Evolutionary conservation across 2,888 invertebrate species (phyloP), one percentile per base, ranked within the genome.

Genomic region (Synanthedon formicaeformis): DNA sequence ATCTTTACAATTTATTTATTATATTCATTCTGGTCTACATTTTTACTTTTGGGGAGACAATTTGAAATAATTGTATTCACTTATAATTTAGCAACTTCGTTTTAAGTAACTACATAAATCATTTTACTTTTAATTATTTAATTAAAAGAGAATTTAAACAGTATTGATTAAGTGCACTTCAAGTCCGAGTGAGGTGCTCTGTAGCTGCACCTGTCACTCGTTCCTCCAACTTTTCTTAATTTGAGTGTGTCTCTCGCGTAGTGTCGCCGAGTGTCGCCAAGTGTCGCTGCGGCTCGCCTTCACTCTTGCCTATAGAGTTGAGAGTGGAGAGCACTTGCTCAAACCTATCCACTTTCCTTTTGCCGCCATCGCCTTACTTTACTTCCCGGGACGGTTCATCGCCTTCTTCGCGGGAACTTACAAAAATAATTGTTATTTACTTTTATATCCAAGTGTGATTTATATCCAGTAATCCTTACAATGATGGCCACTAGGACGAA

Each of bases 181-280:
- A 34, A 34, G 34, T 34, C 34, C 10, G 34, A 34, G 34, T 34
- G 10, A 34, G 10, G 34, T 34, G 34, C 34, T 34, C 34, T 34
- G 2, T 34, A 34, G 34, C 34, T 10, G 34, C 34, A 34, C 8
- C 34, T 34, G 34, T 34, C 34, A 45, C 14, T n/a, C 3, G 12
- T 41, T 41, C 40, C 52, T 41, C n/a, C 16, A 18, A 27, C 10
- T 40, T 45, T 45, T 45, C 13, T 45, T 45, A 45, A 45, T 45
- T 45, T 45, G 14, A 45, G 45, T 45, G 45, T n/a, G 12, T 13
- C 13, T 14, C 45, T 45, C 45, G 45, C 45, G 45, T n/a, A 54
- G 57, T 53, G 52, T 53, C 51, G 13, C 54, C 13, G 56, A 51
- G 57, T 51, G 52, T 48, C 41, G 51, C 54, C 41, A 55, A 51